Conservation (phyloP, 2,797 vertebrate genomes). For the Anisognathus igniventris region DNA sequence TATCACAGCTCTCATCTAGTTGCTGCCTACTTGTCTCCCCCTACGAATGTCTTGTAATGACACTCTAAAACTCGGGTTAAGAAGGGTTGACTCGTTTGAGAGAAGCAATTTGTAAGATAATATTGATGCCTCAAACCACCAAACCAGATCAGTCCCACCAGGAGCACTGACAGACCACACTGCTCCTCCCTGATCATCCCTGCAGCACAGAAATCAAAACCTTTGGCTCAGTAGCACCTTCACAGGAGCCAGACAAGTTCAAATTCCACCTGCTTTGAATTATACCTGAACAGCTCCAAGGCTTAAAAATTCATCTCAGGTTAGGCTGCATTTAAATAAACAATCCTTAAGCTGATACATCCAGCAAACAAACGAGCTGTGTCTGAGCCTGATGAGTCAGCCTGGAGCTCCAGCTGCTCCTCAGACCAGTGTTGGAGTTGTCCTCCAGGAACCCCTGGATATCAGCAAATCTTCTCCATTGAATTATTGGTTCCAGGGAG, state of each 20-base stretch:
- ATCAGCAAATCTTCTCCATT: neutral
- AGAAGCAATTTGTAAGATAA: neutral
- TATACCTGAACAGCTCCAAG: neutral
- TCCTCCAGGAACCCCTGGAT: neutral
- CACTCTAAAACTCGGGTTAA: neutral
- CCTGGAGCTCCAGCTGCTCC: neutral
- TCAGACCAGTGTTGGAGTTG: neutral
- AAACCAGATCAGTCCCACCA: neutral
- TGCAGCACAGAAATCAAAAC: neutral
- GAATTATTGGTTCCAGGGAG: neutral
- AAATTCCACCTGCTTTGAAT: neutral
- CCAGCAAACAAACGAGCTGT: neutral
- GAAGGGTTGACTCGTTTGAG: neutral
- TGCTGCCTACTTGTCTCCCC: neutral
- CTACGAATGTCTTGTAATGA: accelerated
- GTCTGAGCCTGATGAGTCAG: neutral
- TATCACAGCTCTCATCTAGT: neutral
- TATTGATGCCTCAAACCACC: accelerated
- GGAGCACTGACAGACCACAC: neutral
- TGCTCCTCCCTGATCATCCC: neutral
- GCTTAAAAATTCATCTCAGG: neutral
- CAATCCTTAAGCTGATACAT: neutral
- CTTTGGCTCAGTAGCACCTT: neutral
- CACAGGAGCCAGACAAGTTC: neutral
- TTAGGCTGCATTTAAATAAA: neutral